phyloP scores from a whole-genome alignment of 1,140 invertebrate genomes.

The Heliconius nattereri region DNA sequence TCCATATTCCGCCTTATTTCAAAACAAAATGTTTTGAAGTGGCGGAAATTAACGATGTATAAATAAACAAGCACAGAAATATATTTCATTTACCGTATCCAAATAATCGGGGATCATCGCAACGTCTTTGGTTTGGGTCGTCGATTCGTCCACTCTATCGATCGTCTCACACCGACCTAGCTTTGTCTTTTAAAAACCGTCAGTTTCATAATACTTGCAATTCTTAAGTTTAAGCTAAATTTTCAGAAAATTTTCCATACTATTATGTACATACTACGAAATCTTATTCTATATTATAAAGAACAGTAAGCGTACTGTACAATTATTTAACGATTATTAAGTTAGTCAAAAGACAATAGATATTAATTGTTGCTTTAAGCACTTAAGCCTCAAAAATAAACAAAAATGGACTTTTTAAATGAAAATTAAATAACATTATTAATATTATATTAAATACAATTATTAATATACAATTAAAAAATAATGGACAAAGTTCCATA shows the following conservation, averaged over 20 bases:
- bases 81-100: neutral
- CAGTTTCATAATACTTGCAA: slow-evolving; percentile 26
- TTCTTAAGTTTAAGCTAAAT: neutral
- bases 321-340: too few relatives aligned
- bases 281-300: too few relatives aligned
- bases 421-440: too few relatives aligned
- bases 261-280: too few relatives aligned
- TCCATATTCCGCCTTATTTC: neutral
- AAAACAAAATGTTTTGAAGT: neutral
- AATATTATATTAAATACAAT: too few relatives aligned
- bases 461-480: neutral
- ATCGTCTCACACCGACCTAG: slow-evolving; percentile 42
- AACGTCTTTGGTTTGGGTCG: slow-evolving; percentile 54
- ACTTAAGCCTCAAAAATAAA: too few relatives aligned
- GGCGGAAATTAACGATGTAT: neutral
- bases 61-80: too few relatives aligned
- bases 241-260: too few relatives aligned
- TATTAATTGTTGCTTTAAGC: too few relatives aligned
- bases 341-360: too few relatives aligned
- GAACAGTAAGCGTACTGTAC: too few relatives aligned
- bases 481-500: neutral
- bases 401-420: too few relatives aligned
- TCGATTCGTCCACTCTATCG: slow-evolving; percentile 57
- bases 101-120: slow-evolving; percentile 5
- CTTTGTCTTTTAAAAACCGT: slow-evolving; percentile 41